Percentiles rank a stretch among this genome's conserved stretches.
Conservation (phyloP, 2,888 invertebrate species). For the Tridacna crocea region DNA sequence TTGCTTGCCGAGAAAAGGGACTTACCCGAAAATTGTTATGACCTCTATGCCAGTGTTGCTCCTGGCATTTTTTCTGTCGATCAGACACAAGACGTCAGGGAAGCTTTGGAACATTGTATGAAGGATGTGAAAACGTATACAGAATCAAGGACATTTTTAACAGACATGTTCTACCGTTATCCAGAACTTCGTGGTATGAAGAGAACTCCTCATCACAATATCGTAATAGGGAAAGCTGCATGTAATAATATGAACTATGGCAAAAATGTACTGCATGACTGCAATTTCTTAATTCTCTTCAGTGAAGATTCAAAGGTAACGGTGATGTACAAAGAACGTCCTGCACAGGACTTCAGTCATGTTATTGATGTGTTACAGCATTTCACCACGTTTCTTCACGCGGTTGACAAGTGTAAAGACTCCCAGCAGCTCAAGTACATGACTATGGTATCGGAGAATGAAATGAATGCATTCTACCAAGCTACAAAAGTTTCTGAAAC, state of each 20-base stretch:
- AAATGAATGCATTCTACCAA: conserved; percentile 58
- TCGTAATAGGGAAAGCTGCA: conserved; percentile 59
- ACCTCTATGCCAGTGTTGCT: conserved; percentile 62
- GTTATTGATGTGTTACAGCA: conserved; percentile 66
- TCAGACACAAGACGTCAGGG: conserved; percentile 30
- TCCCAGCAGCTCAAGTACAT: conserved; percentile 45
- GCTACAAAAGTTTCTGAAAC: neutral
- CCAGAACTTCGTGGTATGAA: conserved; percentile 63
- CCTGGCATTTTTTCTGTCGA: conserved; percentile 65
- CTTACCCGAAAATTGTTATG: conserved; percentile 39
- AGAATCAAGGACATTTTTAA: conserved; percentile 60
- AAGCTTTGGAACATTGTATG: conserved; percentile 43
- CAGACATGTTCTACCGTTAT: conserved; percentile 67
- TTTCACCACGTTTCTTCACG: conserved; percentile 67
- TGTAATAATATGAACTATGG: neutral
- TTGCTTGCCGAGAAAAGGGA: conserved; percentile 58
- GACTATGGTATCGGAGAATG: conserved; percentile 60
- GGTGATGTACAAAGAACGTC: conserved; percentile 63
- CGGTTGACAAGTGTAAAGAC: conserved; percentile 31
- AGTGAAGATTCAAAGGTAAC: conserved; percentile 44
- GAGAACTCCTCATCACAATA: conserved; percentile 66
- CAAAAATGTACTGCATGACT: conserved; percentile 57
- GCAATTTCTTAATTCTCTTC: conserved; percentile 66
- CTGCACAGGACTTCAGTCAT: conserved; percentile 63
- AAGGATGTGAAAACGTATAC: conserved; percentile 40